These are phyloP conservation scores for Drosophila carrolli DNA, from an alignment of 1,140 invertebrate genomes.

Conservation along the genomic window DNA sequence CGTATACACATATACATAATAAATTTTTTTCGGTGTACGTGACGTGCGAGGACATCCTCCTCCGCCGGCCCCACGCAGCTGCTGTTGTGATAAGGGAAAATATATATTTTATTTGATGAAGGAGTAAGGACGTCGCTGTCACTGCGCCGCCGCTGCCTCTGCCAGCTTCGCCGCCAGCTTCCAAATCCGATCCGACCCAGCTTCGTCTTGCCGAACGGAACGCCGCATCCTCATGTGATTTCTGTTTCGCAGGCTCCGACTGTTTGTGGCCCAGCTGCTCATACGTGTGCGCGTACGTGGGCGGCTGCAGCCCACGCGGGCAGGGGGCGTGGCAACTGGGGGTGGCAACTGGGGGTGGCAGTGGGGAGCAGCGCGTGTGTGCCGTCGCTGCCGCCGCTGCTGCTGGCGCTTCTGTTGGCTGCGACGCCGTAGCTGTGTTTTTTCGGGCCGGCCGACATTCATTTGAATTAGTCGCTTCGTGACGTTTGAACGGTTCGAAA, in stretches of 20 bases:
- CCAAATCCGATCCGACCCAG: conserved; percentile 31
- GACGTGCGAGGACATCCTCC: conserved; percentile 70
- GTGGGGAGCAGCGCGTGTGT: conserved; percentile 62
- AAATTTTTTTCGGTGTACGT: conserved; percentile 77
- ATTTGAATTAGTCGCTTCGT: conserved; percentile 84
- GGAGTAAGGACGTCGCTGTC: conserved; percentile 63
- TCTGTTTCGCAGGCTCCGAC: conserved; percentile 63
- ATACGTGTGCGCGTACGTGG: conserved; percentile 82
- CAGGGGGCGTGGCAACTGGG: conserved; percentile 22
- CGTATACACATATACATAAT: conserved; percentile 59
- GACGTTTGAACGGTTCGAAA: conserved; percentile 84
- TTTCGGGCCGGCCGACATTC: conserved; percentile 77
- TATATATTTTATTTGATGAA: conserved; percentile 80
- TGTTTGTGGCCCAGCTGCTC: conserved; percentile 67
- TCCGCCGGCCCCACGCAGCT: conserved; percentile 1
- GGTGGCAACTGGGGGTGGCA: conserved; percentile 14
- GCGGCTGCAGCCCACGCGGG: conserved; percentile 41
- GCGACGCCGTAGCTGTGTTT: conserved; percentile 58
- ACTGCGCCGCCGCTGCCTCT: conserved; percentile 17
- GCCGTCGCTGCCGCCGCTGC: conserved; percentile 44
- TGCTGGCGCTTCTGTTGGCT: conserved; percentile 36
- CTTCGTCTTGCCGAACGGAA: conserved; percentile 46
- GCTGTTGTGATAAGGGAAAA: conserved; percentile 74
- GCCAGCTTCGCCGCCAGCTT: conserved; percentile 24
- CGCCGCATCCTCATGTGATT: conserved; percentile 71